A percentile compares a stretch with the other conserved stretches of the same genome.
These are phyloP conservation scores for Orthonyx spaldingii DNA, from an alignment of 2,113 vertebrate genomes.

Conservation along the genomic window DNA sequence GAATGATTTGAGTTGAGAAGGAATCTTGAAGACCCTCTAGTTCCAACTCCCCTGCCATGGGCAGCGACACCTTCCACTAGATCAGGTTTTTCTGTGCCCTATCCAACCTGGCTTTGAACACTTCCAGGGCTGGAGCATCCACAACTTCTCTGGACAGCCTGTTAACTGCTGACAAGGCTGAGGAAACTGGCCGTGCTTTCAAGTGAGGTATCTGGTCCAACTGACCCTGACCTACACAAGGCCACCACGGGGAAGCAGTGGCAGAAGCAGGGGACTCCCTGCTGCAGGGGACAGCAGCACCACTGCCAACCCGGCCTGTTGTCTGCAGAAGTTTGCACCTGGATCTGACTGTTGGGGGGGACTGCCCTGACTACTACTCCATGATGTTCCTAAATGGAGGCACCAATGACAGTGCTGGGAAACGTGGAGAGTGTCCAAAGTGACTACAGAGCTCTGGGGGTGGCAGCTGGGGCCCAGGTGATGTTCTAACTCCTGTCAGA, in stretches of 20 bases:
- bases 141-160: background rate
- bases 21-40: background rate
- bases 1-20: background rate
- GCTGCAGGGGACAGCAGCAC: background rate
- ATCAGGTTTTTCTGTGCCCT: background rate
- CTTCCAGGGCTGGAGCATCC: background rate
- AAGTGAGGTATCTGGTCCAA: background rate
- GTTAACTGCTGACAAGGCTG: background rate
- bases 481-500: background rate
- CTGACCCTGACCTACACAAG: background rate
- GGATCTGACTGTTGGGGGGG: background rate
- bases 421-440: background rate
- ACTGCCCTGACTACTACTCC: background rate
- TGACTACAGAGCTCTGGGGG: background rate
- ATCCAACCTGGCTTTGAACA: background rate
- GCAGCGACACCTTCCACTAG: background rate
- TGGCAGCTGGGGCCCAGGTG: background rate
- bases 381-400: background rate
- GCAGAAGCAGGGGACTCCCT: background rate
- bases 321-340: background rate
- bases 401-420: background rate
- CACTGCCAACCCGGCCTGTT: background rate
- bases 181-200: background rate
- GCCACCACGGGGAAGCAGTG: background rate
- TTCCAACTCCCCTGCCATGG: background rate